phyloP scores from a whole-genome alignment of 2,888 invertebrate species.

The Hirudinaria manillensis region DNA sequence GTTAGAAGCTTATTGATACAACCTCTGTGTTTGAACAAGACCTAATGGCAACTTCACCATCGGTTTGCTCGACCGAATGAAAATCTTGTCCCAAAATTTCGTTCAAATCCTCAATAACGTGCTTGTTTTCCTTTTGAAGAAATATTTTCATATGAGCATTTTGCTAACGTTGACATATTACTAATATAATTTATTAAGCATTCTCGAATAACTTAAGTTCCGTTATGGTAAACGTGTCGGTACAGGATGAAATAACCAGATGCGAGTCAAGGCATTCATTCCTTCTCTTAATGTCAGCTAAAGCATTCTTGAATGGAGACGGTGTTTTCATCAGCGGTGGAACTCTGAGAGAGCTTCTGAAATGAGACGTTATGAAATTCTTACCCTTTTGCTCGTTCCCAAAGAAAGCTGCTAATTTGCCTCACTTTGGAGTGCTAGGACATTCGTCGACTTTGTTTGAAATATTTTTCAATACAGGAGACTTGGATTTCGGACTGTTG shows the following conservation, averaged over 20 bases:
- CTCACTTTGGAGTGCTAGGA: conserved; percentile 20
- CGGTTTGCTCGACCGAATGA: conserved; percentile 1
- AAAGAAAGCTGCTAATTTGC: background rate
- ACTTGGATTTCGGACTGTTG: conserved; percentile 1
- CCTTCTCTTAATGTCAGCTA: conserved; percentile 77
- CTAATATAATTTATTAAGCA: no score
- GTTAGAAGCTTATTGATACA: background rate
- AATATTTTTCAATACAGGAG: conserved; percentile 10
- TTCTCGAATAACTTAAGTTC: background rate
- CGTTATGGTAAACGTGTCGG: background rate
- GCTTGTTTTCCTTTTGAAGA: background rate
- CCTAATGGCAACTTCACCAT: background rate
- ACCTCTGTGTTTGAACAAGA: background rate
- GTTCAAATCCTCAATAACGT: conserved; percentile 14
- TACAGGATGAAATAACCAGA: conserved; percentile 10
- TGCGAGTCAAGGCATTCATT: conserved; percentile 29
- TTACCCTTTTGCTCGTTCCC: no score
- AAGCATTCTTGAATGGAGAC: conserved; percentile 86
- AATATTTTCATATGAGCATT: background rate
- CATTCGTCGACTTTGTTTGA: conserved; percentile 8
- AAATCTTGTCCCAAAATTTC: conserved; percentile 20
- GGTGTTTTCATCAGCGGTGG: conserved; percentile 65
- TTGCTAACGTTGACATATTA: no score
- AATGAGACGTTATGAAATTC: no score
- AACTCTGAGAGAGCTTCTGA: conserved; percentile 6